Percentiles rank a stretch among this genome's conserved stretches.
Conservation (phyloP, 1,140 invertebrate species). For the Drosophila subpulchrella region DNA sequence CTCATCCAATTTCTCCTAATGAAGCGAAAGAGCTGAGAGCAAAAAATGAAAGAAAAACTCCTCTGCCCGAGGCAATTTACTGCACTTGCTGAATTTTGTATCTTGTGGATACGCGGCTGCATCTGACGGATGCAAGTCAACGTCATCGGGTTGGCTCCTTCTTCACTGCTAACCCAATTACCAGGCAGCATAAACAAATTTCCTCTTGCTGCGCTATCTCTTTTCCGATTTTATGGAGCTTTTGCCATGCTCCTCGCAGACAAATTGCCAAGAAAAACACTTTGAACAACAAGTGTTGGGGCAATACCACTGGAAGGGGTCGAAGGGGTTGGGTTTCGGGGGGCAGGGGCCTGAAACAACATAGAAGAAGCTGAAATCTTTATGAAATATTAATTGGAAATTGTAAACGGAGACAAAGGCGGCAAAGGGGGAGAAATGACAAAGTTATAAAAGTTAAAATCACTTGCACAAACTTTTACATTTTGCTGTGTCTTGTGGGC, state of each 20-base stretch:
- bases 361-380: slow-evolving; percentile 50
- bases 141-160: slow-evolving; percentile 36
- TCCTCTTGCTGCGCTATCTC: slow-evolving; percentile 18
- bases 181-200: slow-evolving; percentile 65
- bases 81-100: slow-evolving; percentile 36
- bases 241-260: slow-evolving; percentile 42
- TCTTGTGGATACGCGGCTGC: slow-evolving; percentile 32
- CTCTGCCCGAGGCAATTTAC: slow-evolving; percentile 13
- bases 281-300: slow-evolving; percentile 66
- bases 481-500: slow-evolving; percentile 59
- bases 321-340: background rate
- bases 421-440: slow-evolving; percentile 13
- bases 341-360: slow-evolving; percentile 12
- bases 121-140: slow-evolving; percentile 42
- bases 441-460: slow-evolving; percentile 66
- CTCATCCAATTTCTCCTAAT: slow-evolving; percentile 49
- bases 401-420: slow-evolving; percentile 49
- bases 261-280: slow-evolving; percentile 77
- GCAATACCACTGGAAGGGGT: slow-evolving; percentile 20
- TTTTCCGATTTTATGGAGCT: slow-evolving; percentile 27
- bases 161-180: slow-evolving; percentile 70
- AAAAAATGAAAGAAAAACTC: background rate
- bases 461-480: slow-evolving; percentile 72
- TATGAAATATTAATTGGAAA: slow-evolving; percentile 80
- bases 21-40: slow-evolving; percentile 24